Evolutionary conservation across 2,113 vertebrate genomes (phyloP).

Genomic region (human (Homo sapiens)): GRCh38 chr17:52565501-52566000

Average conservation of each 20-base stretch:
- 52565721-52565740: not conserved
- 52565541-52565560: not conserved
- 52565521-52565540: not conserved
- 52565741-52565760: not conserved
- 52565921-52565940: not conserved
- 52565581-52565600: constrained; percentile 46
- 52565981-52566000: not conserved
- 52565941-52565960: not conserved
- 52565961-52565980: not conserved
- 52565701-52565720: not conserved
- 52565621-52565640: not conserved
- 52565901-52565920: constrained; percentile 33
- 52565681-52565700: not conserved
- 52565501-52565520: not conserved
- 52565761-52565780: not conserved
- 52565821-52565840: constrained; percentile 53
- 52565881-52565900: not conserved
- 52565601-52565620: constrained; percentile 40
- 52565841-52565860: constrained; percentile 49
- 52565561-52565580: not conserved
- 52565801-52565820: constrained; percentile 49
- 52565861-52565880: constrained; percentile 23
- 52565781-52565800: constrained; percentile 44
- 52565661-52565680: not conserved
- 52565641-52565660: not conserved